Evolutionary conservation across 2,888 invertebrate genomes (phyloP).

Genomic region (Diachrysia chrysitis): DNA sequence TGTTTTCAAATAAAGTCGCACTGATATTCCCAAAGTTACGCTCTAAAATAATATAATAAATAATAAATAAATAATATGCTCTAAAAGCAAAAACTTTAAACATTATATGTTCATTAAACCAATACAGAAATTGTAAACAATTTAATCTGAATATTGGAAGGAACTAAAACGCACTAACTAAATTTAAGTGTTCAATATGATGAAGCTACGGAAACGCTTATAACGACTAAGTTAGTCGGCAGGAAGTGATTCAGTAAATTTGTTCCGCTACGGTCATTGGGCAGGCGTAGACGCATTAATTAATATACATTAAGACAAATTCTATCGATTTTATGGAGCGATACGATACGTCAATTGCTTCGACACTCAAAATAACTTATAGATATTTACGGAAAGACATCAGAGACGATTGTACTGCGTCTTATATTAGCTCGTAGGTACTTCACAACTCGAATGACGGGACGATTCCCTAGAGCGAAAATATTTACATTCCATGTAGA

Average conservation of each 20-base stretch:
- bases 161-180: slow-evolving; percentile 21
- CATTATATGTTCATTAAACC: slow-evolving; percentile 42
- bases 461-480: not conserved
- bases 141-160: slow-evolving; percentile 32
- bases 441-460: slow-evolving; percentile 5
- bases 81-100: slow-evolving; percentile 24
- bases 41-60: no score
- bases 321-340: slow-evolving; percentile 30
- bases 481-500: no score
- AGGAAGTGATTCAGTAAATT: slow-evolving; percentile 53
- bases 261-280: slow-evolving; percentile 40
- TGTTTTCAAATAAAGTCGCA: not conserved
- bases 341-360: slow-evolving; percentile 17
- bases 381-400: not conserved
- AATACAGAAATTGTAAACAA: slow-evolving; percentile 31
- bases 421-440: no score
- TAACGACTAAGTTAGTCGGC: slow-evolving; percentile 38
- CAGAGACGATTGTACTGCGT: not conserved
- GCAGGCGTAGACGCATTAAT: slow-evolving; percentile 42
- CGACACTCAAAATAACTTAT: slow-evolving; percentile 17
- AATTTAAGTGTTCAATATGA: slow-evolving; percentile 38
- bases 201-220: slow-evolving; percentile 42
- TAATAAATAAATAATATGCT: slow-evolving; percentile 24
- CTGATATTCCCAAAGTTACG: not conserved
- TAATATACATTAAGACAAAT: slow-evolving; percentile 42